Percentiles rank a stretch among this genome's conserved stretches.
These are phyloP conservation scores for Drosophila demipolita DNA, from an alignment of 2,888 invertebrate species.

Conservation along the genomic window DNA sequence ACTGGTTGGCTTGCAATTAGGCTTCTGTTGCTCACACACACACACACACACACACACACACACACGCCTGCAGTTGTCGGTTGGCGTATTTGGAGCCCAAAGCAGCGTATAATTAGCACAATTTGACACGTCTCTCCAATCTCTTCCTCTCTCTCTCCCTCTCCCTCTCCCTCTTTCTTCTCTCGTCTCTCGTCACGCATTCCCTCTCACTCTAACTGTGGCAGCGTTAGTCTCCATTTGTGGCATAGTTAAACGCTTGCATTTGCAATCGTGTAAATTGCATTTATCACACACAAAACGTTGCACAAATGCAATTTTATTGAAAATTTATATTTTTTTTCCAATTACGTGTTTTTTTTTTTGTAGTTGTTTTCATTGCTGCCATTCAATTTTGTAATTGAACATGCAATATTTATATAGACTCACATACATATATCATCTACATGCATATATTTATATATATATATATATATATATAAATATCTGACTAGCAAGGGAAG, in stretches of 20 bases:
- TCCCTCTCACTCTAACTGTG: background rate
- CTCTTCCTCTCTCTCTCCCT: background rate
- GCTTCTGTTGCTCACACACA: slow-evolving; percentile 2
- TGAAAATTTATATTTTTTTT: background rate
- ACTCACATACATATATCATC: background rate
- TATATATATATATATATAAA: background rate
- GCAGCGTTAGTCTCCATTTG: background rate
- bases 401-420: slow-evolving; percentile 16
- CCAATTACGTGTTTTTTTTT: slow-evolving; percentile 26
- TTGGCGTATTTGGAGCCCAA: slow-evolving; percentile 37
- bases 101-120: slow-evolving; percentile 55
- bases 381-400: slow-evolving; percentile 17
- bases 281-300: slow-evolving; percentile 45
- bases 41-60: background rate
- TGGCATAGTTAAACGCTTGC: slow-evolving; percentile 22
- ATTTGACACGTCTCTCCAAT: slow-evolving; percentile 37
- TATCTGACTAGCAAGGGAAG: background rate
- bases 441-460: too few relatives aligned
- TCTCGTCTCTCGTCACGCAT: background rate
- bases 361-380: background rate
- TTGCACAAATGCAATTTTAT: slow-evolving; percentile 6
- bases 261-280: slow-evolving; percentile 41
- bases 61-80: background rate
- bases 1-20: slow-evolving; percentile 55
- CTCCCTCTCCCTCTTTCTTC: background rate